Evolutionary conservation across 2,888 invertebrate species (phyloP), one percentile per base, ranked within the genome.

Genomic region (Phalera bucephala): DNA sequence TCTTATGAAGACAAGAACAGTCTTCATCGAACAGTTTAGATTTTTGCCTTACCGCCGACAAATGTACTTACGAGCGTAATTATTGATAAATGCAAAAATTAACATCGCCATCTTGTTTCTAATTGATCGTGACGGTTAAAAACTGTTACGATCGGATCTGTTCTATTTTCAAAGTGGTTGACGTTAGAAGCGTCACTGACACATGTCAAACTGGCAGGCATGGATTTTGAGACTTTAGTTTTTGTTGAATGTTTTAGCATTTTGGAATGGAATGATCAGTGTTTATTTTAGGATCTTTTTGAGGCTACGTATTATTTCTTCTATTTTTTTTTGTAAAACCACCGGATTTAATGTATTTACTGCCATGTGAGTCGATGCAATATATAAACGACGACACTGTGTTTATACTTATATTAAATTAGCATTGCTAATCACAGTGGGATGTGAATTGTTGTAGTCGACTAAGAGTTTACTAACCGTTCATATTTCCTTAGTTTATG

Each of bases 281-380:
- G 60, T 62, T 54, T 59, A 52, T 49, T 61, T 57, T 55, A 54
- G 54, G 39, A 48, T 52, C 32, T 57, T 60, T 59, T 71, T 60
- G 73, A 72, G 72, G 72, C 72, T 71, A 71, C 51, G 41, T 57
- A 54, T 48, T 60, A 38, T 40, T 52, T 52, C 41, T 45, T 45
- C 33, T 48, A 48, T 43, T 43, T 49, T 33, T 36, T n/a, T n/a
- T 52, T 45, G 31, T 45, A 43, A 42, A 53, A 56, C 57, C 62
- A 63, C 63, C 65, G 52, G 49, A 39, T 56, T 31, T 31, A 39
- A 48, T 42, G 34, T 33, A 26, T 50, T 40, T 51, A 65, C 64
- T 63, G 65, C 62, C 58, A 52, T 55, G 58, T 25, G 21, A 36
- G 40, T 36, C 48, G 47, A 45, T 49, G 44, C 37, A 33, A 46